These are phyloP conservation scores for Pseudomyrmex concolor DNA, from an alignment of 1,140 invertebrate species.

Conservation along the genomic window DNA sequence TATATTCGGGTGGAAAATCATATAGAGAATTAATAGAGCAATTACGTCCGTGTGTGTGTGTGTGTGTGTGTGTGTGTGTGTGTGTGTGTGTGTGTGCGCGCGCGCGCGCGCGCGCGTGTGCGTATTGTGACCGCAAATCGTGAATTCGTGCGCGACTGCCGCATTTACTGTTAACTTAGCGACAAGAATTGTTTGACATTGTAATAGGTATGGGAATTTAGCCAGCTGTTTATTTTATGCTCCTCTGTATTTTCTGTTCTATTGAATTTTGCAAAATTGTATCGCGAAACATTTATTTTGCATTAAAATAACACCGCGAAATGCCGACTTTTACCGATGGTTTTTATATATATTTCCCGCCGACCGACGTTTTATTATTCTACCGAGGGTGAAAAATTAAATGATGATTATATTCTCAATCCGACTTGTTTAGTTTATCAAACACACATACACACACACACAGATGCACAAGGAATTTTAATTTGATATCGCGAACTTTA, in stretches of 20 bases:
- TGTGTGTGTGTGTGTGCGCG: too few relatives aligned
- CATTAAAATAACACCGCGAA: constrained; percentile 31
- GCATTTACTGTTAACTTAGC: constrained; percentile 53
- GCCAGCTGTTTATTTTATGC: constrained; percentile 46
- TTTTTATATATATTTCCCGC: constrained; percentile 20
- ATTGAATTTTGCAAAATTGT: constrained; percentile 54
- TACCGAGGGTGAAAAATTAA: constrained; percentile 23
- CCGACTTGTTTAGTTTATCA: not conserved
- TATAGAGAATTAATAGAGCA: constrained; percentile 54
- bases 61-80: too few relatives aligned
- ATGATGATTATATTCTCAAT: constrained; percentile 12
- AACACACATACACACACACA: not conserved
- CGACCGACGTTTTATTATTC: constrained; percentile 37
- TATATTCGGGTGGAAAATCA: constrained; percentile 42
- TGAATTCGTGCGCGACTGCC: constrained; percentile 9
- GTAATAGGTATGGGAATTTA: constrained; percentile 51
- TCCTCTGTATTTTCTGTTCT: constrained; percentile 50
- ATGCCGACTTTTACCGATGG: constrained; percentile 1
- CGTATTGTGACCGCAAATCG: not conserved
- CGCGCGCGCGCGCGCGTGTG: too few relatives aligned
- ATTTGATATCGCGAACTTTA: constrained; percentile 21
- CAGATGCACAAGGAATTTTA: constrained; percentile 22
- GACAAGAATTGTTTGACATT: constrained; percentile 51
- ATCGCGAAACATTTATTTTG: constrained; percentile 46
- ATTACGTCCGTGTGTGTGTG: too few relatives aligned